Base-by-base conservation (phyloP, 2,113 vertebrate genomes). In the Morone chrysops region DNA sequence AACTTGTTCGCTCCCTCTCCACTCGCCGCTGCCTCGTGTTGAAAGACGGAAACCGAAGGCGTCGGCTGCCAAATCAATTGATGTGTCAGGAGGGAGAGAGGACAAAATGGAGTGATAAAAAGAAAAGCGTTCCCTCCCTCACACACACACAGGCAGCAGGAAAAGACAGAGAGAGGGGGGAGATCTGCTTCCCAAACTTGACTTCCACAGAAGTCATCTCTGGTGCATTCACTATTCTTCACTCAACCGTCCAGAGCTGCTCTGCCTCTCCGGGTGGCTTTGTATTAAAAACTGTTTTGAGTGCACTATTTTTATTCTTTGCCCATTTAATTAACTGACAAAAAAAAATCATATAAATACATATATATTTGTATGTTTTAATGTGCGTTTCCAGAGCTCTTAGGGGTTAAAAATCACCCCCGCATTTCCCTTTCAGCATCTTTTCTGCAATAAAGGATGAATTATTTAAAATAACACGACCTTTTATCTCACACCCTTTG, bases 391-490 rank as follows among this genome's bases (percentile, higher is more conserved):
- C 74, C 88, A 82, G 80, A 88, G 89, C 89, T 93, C 76, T 91
- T 80, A 95, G 91, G 96, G 95, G 96, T 97, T 97, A 96, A 97
- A 97, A 97, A 96, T 96, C 95, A 95, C 95, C 94, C 95, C 94
- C 96, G 6, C 53, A 95, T 97, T 97, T 92, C 96, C 96, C 96
- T 98, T 97, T 98, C 96, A 97, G 97, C 96, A 96, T 97, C 96
- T 98, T 97, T 98, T 96, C 96, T 96, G 96, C 96, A 97, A 97
- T 97, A 97, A 97, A 97, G 96, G 97, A 98, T 99, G 97, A 98
- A 98, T 99, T 97, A 99, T 99, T 99, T 98, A 98, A 99, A 99
- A 99, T 98, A 99, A 99, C 97, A 97, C 96, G 96, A 99, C 97
- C 98, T 99, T 99, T 99, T 99, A 99, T 99, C 97, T 98, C 97